Base-by-base conservation (phyloP, 2,888 invertebrate species). In the Gisinianus flammeolus region DNA sequence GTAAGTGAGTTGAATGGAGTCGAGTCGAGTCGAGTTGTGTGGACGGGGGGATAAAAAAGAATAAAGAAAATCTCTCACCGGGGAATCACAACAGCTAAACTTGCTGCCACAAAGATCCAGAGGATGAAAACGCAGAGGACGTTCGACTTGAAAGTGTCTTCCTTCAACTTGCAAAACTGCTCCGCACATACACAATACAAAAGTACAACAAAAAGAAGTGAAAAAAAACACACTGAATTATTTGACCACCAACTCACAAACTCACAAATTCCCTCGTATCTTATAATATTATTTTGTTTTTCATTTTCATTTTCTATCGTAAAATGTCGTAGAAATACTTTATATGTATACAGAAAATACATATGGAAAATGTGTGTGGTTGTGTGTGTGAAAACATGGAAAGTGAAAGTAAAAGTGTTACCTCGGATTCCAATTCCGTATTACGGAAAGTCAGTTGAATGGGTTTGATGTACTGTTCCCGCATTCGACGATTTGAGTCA, bases 91-190 rank as follows among this genome's bases (percentile, higher is more conserved):
- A 93, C 90, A 66, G 90, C 89, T 87, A 95, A 94, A 81, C 93
- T 93, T 72, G 91, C 89, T 1, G 94, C 92, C 72, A 96, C 94
- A 86, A 95, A 94, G 67, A 96, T 88, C 94, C 97, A 96, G 81
- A 97, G 92, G 84, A 96, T 91, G 86, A 94, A 93, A 85, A 96
- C 95, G 88, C 96, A 96, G 86, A 95, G 90, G 89, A 97, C 94
- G 87, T 97, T 97, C 22, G 96, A 96, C 86, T 95, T 94, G 89
- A 97, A 97, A 91, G 96, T 96, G 85, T 92, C 93, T 88, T 97
- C 97, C 76, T 94, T 91, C 77, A 95, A 89, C 86, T 93, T 92
- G 81, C 93, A 93, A 87, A 96, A 97, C 91, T 90, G 85, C 67
- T n/a, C n/a, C n/a, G n/a, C n/a, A n/a, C n/a, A n/a, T n/a, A n/a